phyloP scores from a whole-genome alignment of 2,113 vertebrate genomes.

The Leucopsar rothschildi region DNA sequence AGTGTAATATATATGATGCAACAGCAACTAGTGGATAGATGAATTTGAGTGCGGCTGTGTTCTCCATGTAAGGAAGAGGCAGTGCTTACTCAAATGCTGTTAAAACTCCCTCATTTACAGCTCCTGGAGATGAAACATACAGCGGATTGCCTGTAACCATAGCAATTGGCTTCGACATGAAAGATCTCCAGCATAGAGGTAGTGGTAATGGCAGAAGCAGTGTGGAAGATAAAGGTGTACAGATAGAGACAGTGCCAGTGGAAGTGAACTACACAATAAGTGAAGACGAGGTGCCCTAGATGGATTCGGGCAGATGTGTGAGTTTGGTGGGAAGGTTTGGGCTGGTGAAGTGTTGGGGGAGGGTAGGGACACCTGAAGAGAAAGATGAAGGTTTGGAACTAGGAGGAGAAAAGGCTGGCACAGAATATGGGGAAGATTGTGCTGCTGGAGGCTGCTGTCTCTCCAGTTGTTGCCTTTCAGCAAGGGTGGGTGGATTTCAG shows the following conservation, averaged over 20 bases:
- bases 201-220: constrained; percentile 60
- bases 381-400: not conserved
- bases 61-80: constrained; percentile 19
- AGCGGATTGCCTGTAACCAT: constrained; percentile 69
- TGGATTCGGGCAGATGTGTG: not conserved
- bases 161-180: constrained; percentile 61
- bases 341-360: not conserved
- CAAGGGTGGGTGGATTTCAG: not conserved
- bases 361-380: not conserved
- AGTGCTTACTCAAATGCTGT: constrained; percentile 55
- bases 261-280: constrained; percentile 38
- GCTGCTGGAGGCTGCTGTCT: not conserved
- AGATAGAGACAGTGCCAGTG: constrained; percentile 13
- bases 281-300: not conserved
- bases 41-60: not conserved
- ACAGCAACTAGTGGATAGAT: constrained; percentile 49
- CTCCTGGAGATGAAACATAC: constrained; percentile 64
- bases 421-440: not conserved
- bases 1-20: constrained; percentile 20
- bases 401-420: not conserved
- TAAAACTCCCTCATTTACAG: constrained; percentile 63
- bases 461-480: not conserved
- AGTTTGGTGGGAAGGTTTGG: not conserved
- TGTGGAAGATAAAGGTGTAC: constrained; percentile 51
- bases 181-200: constrained; percentile 61